These are phyloP conservation scores for Lycaon pictus DNA, from an alignment of 2,113 vertebrate species.

Conservation along the genomic window DNA sequence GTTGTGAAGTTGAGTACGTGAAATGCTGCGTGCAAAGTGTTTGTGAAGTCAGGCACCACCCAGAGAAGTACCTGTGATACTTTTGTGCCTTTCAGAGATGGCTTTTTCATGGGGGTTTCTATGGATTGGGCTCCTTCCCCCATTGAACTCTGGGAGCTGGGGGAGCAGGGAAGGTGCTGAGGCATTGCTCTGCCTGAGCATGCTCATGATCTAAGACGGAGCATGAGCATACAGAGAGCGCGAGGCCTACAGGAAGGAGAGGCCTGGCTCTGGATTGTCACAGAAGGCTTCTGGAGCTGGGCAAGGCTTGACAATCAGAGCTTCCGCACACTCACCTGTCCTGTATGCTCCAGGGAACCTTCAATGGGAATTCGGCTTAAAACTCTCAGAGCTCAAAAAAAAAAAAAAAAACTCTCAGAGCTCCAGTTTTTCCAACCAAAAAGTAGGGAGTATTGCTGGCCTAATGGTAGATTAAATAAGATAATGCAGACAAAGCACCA, in stretches of 20 bases:
- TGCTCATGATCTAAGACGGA: neutral
- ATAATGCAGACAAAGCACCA: neutral
- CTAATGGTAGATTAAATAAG: neutral
- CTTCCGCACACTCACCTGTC: neutral
- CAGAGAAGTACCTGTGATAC: neutral
- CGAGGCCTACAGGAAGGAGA: neutral
- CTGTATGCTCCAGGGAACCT: neutral
- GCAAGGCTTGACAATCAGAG: neutral
- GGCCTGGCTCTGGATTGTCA: neutral
- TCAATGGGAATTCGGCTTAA: neutral
- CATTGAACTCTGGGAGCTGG: neutral
- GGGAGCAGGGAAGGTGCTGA: no score
- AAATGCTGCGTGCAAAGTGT: neutral
- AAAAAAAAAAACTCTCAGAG: neutral
- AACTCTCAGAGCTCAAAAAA: neutral
- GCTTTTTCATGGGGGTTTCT: neutral
- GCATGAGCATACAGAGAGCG: neutral
- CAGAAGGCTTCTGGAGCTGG: neutral
- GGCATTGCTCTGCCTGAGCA: neutral
- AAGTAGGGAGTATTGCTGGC: neutral
- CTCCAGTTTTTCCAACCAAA: neutral
- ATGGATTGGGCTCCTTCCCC: neutral
- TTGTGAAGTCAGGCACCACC: neutral
- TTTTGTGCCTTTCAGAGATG: neutral
- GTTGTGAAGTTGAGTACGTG: neutral